phyloP scores from a whole-genome alignment of 2,797 vertebrate genomes.

The Argyrosomus regius region DNA sequence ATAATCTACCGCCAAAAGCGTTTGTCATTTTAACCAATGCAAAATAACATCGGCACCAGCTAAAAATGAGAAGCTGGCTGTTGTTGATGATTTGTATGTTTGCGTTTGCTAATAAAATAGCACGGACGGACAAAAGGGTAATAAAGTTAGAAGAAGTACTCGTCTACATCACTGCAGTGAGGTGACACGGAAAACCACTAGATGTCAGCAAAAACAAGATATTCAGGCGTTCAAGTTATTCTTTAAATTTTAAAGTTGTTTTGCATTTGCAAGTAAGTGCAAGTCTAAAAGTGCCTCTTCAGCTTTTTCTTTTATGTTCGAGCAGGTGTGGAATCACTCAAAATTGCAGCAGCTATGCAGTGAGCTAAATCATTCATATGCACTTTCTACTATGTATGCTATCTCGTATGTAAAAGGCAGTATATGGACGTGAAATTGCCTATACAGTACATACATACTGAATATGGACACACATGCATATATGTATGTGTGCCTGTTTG shows the following conservation, averaged over 20 bases:
- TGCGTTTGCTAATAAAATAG: conserved; percentile 1
- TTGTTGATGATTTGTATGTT: background rate
- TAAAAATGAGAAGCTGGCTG: background rate
- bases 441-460: background rate
- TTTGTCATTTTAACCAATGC: background rate
- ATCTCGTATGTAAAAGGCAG: background rate
- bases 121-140: background rate
- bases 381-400: conserved; percentile 9
- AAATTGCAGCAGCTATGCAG: background rate
- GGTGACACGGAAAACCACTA: background rate
- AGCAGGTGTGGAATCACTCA: conserved; percentile 10
- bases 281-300: background rate
- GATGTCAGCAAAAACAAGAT: background rate
- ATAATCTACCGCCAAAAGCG: background rate
- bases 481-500: conserved; percentile 13
- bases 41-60: background rate
- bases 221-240: background rate
- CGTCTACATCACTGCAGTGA: no score
- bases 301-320: background rate
- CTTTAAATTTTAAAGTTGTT: background rate
- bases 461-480: conserved; percentile 15
- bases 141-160: background rate
- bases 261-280: background rate
- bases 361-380: conserved; percentile 30
- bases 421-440: conserved; percentile 12